These are phyloP conservation scores for Lasioglossum morio DNA, from an alignment of 2,888 invertebrate species.

Conservation along the genomic window DNA sequence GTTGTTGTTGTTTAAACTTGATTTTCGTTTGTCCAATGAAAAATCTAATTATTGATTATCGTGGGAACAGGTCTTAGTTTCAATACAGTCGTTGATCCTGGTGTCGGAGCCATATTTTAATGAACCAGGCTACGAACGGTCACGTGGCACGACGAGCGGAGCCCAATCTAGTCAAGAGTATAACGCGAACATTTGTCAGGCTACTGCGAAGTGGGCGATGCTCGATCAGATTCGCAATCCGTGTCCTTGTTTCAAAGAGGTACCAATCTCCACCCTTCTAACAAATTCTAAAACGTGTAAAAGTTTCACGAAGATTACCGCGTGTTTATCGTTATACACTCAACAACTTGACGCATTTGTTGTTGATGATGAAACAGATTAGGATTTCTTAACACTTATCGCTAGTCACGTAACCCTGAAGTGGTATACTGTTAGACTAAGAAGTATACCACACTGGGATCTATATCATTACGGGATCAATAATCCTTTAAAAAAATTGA, in stretches of 20 bases:
- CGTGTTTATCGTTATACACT: background rate
- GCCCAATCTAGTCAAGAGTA: conserved; percentile 96
- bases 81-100: conserved; percentile 96
- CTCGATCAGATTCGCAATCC: conserved; percentile 96
- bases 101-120: conserved; percentile 98
- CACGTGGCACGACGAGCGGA: conserved; percentile 94
- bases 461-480: no score
- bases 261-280: conserved; percentile 78
- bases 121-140: conserved; percentile 97
- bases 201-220: conserved; percentile 98
- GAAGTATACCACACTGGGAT: no score
- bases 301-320: background rate
- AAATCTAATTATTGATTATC: background rate
- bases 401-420: background rate
- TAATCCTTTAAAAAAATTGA: no score
- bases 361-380: background rate
- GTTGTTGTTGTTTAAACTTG: background rate
- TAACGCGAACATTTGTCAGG: conserved; percentile 97
- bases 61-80: conserved; percentile 91
- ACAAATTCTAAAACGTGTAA: background rate
- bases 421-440: background rate
- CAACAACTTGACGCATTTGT: background rate
- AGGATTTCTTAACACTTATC: background rate
- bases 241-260: conserved; percentile 96
- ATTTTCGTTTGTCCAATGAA: background rate